phyloP scores from a whole-genome alignment of 2,888 invertebrate species.

The Polia nebulosa region DNA sequence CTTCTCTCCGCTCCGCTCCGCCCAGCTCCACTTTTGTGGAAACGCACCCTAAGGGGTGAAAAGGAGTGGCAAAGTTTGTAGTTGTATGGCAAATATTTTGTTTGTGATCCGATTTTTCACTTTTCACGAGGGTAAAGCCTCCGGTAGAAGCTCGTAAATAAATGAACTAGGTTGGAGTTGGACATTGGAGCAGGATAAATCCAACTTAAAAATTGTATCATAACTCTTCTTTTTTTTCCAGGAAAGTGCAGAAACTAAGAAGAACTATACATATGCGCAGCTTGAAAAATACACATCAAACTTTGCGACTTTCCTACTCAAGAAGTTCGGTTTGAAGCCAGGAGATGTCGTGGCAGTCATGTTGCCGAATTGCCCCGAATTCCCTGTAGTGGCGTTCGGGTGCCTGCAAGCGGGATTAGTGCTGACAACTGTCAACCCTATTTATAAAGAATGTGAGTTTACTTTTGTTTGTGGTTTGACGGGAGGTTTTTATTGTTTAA shows the following conservation, averaged over 20 bases:
- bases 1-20: too few relatives aligned
- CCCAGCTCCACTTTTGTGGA: too few relatives aligned
- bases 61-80: too few relatives aligned
- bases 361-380: slow-evolving; percentile 94
- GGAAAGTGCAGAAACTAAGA: slow-evolving; percentile 87
- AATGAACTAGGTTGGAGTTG: too few relatives aligned
- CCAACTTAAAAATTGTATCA: too few relatives aligned
- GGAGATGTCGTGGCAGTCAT: slow-evolving; percentile 93
- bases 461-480: slow-evolving; percentile 14
- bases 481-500: too few relatives aligned
- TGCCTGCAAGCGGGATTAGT: slow-evolving; percentile 93
- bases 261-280: slow-evolving; percentile 83
- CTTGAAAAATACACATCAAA: slow-evolving; percentile 91
- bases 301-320: slow-evolving; percentile 92
- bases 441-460: slow-evolving; percentile 92
- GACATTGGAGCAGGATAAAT: too few relatives aligned
- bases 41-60: too few relatives aligned
- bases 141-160: too few relatives aligned
- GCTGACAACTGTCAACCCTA: slow-evolving; percentile 94
- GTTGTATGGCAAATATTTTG: too few relatives aligned
- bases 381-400: slow-evolving; percentile 92
- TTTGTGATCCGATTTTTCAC: too few relatives aligned
- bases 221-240: slow-evolving; percentile 67
- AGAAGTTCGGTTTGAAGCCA: slow-evolving; percentile 91
- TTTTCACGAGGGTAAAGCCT: too few relatives aligned